Conservation (phyloP, 2,888 invertebrate genomes). For the Scelioninae gen. 1 region DNA sequence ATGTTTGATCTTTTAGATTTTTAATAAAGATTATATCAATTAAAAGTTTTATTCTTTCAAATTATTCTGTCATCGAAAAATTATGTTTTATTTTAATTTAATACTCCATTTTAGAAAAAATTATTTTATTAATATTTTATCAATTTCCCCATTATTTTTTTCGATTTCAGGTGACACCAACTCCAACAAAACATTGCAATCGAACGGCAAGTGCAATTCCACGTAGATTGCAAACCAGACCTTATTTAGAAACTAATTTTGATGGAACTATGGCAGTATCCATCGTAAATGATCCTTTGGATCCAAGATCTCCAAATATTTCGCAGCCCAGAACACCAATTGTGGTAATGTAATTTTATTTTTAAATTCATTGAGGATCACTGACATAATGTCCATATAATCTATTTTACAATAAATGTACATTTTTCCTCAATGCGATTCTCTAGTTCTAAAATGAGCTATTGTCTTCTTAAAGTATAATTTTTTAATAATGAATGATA, state of each 20-base stretch:
- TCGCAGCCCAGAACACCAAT: conserved; percentile 71
- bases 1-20: neutral
- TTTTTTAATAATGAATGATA: too few relatives aligned
- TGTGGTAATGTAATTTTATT: conserved; percentile 58
- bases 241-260: conserved; percentile 80
- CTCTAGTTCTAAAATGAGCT: too few relatives aligned
- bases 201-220: conserved; percentile 76
- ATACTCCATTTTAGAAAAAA: neutral
- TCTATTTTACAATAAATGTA: too few relatives aligned
- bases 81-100: neutral
- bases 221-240: conserved; percentile 75
- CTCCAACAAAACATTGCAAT: conserved; percentile 25
- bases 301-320: conserved; percentile 71
- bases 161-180: conserved; percentile 46
- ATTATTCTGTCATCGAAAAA: neutral
- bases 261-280: conserved; percentile 73
- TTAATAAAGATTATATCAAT: neutral
- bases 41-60: too few relatives aligned
- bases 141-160: neutral
- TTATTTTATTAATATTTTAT: neutral
- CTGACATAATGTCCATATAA: too few relatives aligned
- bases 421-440: too few relatives aligned
- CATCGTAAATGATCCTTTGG: conserved; percentile 70
- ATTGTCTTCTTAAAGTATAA: too few relatives aligned
- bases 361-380: conserved; percentile 1